A percentile compares a stretch with the other conserved stretches of the same genome.
Evolutionary conservation across 2,113 vertebrate genomes (phyloP).

Genomic region (Platysternon megacephalum): DNA sequence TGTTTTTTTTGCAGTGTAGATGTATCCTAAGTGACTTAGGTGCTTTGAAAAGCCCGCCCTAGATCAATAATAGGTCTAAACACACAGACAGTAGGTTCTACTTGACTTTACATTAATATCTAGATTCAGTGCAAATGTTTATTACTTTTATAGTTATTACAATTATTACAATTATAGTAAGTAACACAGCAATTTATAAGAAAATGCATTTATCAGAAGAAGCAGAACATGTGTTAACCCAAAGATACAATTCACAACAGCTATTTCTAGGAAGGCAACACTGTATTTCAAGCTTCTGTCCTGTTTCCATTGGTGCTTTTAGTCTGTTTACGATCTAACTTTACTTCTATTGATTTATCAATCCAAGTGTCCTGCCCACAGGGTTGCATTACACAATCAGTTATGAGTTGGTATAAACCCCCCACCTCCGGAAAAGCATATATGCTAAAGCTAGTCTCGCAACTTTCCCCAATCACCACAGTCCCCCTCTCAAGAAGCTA

Average conservation of each 20-base stretch:
- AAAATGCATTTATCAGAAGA: slow-evolving; percentile 1
- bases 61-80: slow-evolving; percentile 3
- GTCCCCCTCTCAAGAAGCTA: background rate
- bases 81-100: background rate
- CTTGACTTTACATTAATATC: slow-evolving; percentile 47
- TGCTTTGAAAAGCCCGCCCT: slow-evolving; percentile 33
- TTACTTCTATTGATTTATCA: background rate
- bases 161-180: slow-evolving; percentile 12
- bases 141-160: too few species aligned
- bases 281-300: background rate
- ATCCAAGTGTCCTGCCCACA: background rate
- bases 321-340: background rate
- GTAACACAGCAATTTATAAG: too few species aligned
- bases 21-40: slow-evolving; percentile 30
- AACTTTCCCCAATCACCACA: background rate
- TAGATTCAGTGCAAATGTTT: slow-evolving; percentile 49
- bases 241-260: background rate
- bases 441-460: background rate
- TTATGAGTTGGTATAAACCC: background rate
- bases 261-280: background rate
- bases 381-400: background rate
- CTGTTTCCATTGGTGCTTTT: slow-evolving; percentile 8
- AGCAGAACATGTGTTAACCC: background rate
- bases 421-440: background rate
- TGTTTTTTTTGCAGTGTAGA: too few species aligned